These are phyloP conservation scores for Botia almorhae DNA, from an alignment of 2,797 vertebrate species.

Conservation along the genomic window DNA sequence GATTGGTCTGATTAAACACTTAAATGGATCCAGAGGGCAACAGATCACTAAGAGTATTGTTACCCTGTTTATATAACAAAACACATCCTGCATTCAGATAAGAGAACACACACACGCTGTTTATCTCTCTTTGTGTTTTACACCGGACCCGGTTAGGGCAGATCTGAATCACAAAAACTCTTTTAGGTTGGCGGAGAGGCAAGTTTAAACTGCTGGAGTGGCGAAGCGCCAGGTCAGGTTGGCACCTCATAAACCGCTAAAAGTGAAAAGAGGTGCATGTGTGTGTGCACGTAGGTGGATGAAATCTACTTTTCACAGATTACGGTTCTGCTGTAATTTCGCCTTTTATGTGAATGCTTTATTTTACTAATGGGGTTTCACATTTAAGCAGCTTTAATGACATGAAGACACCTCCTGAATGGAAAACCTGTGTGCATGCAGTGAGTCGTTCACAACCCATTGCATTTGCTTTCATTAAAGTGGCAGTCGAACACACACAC, in stretches of 20 bases:
- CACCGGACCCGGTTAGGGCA: conserved; percentile 11
- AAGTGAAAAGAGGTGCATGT: conserved; percentile 31
- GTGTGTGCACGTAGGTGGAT: conserved; percentile 38
- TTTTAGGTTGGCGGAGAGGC: conserved; percentile 23
- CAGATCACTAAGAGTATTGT: conserved; percentile 46
- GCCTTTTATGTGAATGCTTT: conserved; percentile 45
- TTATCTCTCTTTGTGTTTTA: conserved; percentile 31
- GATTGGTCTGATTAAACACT: conserved; percentile 44
- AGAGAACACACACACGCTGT: conserved; percentile 40
- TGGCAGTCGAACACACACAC: conserved; percentile 5
- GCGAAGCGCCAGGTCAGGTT: conserved; percentile 38
- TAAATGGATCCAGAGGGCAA: conserved; percentile 48
- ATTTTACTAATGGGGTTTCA: conserved; percentile 52
- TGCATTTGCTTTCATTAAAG: conserved; percentile 13
- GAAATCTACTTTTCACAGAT: conserved; percentile 29
- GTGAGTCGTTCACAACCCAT: conserved; percentile 13
- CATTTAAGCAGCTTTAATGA: conserved; percentile 42
- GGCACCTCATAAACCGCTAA: conserved; percentile 46
- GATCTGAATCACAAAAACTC: conserved; percentile 35
- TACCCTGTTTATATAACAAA: conserved; percentile 45
- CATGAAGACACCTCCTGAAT: conserved; percentile 41
- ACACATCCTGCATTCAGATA: conserved; percentile 43
- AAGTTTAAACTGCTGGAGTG: conserved; percentile 44
- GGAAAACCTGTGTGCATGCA: conserved; percentile 30
- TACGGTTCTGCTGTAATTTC: conserved; percentile 48